Percentiles rank a stretch among this genome's conserved stretches.
Evolutionary conservation across 2,113 vertebrate genomes (phyloP).

Genomic region (Rhadina sibilatrix): DNA sequence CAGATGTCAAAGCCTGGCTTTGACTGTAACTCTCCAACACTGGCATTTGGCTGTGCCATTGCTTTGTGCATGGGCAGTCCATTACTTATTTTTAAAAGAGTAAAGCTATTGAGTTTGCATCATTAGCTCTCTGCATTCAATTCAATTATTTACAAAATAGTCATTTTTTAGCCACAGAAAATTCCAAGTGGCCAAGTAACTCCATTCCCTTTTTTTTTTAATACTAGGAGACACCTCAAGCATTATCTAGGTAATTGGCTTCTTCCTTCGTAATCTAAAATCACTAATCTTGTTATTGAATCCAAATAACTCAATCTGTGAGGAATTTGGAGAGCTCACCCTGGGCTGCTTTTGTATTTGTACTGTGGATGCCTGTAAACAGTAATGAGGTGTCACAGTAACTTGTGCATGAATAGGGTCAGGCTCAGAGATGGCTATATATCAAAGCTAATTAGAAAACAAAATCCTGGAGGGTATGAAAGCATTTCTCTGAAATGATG

Average conservation of each 20-base stretch:
- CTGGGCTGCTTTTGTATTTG: background rate
- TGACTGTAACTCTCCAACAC: background rate
- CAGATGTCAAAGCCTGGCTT: background rate
- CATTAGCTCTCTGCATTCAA: background rate
- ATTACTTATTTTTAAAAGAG: background rate
- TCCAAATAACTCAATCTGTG: background rate
- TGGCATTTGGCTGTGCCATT: background rate
- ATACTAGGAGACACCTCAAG: background rate
- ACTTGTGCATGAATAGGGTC: background rate
- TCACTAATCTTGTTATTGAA: background rate
- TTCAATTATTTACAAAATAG: background rate
- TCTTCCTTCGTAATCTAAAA: background rate
- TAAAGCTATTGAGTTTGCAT: background rate
- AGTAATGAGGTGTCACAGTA: background rate
- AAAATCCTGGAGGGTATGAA: background rate
- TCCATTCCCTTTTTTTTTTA: background rate
- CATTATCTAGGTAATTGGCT: background rate
- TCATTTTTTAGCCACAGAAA: background rate
- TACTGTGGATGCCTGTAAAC: background rate
- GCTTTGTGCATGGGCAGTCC: background rate
- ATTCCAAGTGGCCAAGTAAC: background rate
- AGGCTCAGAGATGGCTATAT: background rate
- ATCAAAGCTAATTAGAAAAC: conserved; percentile 25
- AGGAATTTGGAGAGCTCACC: background rate
- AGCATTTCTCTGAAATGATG: background rate